phyloP scores from a whole-genome alignment of 1,140 invertebrate genomes.

The Pinna nobilis region DNA sequence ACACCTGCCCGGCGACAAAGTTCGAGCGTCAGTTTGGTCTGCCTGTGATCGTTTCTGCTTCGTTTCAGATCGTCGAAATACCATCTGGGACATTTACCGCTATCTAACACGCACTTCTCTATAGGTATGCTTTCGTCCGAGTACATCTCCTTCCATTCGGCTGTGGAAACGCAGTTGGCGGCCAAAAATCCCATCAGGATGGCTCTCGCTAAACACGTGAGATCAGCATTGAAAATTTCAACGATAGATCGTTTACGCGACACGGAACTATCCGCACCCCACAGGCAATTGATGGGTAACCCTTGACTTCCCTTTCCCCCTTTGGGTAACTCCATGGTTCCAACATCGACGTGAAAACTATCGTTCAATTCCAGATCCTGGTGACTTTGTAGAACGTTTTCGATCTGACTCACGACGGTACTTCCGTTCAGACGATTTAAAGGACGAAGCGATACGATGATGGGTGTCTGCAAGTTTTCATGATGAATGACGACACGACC shows the following conservation, averaged over 20 bases:
- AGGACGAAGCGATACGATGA: slow-evolving; percentile 1
- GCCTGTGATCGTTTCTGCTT: neutral
- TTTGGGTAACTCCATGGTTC: slow-evolving; percentile 7
- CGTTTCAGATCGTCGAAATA: slow-evolving; percentile 8
- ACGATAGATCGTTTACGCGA: slow-evolving; percentile 11
- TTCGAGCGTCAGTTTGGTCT: neutral
- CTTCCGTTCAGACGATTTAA: neutral
- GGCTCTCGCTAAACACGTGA: slow-evolving; percentile 1
- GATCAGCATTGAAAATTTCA: slow-evolving; percentile 11
- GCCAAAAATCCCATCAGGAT: slow-evolving; percentile 1
- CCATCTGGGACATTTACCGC: slow-evolving; percentile 6
- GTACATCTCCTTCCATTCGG: slow-evolving; percentile 7
- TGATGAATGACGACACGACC: slow-evolving; percentile 15
- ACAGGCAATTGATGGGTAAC: neutral
- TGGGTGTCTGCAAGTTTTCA: neutral
- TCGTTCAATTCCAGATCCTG: neutral
- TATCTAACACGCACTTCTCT: neutral
- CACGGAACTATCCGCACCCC: neutral
- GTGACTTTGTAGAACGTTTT: slow-evolving; percentile 10
- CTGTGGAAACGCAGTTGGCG: neutral
- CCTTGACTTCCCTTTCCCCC: neutral
- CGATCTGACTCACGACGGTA: neutral
- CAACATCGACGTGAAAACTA: slow-evolving; percentile 4
- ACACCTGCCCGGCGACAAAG: neutral
- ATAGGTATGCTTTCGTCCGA: neutral